phyloP scores from a whole-genome alignment of 2,797 vertebrate species.

The Potorous gilbertii region DNA sequence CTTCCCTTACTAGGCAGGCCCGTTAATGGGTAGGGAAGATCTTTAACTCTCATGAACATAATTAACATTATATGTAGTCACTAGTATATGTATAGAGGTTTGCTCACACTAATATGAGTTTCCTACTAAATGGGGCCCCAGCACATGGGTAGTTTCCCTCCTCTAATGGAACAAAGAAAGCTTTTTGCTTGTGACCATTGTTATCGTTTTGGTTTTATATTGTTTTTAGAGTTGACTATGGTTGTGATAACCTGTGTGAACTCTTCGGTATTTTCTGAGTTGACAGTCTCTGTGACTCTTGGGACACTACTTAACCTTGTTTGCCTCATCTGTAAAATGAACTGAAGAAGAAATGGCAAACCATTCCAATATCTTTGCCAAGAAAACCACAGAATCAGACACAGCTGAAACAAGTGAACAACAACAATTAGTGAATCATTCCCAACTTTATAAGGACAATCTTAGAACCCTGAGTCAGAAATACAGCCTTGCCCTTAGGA shows the following conservation, averaged over 20 bases:
- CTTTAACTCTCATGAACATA: too few species aligned
- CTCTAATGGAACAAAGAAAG: neutral
- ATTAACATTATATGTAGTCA: too few species aligned
- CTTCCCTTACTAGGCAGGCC: too few species aligned
- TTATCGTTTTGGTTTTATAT: neutral
- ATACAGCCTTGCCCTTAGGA: neutral
- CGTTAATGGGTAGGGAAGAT: too few species aligned
- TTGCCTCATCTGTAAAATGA: neutral
- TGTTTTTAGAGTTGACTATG: neutral
- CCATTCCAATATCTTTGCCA: neutral
- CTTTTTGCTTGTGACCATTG: neutral
- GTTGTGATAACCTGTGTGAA: neutral
- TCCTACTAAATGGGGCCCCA: neutral
- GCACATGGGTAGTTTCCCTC: neutral
- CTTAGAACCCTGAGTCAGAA: neutral
- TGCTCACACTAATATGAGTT: neutral
- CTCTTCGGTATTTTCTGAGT: neutral
- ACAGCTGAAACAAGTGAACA: neutral
- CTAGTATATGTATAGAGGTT: neutral
- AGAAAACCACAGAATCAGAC: neutral
- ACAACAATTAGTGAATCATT: neutral
- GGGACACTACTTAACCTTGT: neutral
- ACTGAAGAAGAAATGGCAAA: neutral
- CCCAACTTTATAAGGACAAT: neutral
- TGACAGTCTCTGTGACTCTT: neutral